Conservation (phyloP, 2,888 invertebrate species). For the Tetrapedia diversipes region DNA sequence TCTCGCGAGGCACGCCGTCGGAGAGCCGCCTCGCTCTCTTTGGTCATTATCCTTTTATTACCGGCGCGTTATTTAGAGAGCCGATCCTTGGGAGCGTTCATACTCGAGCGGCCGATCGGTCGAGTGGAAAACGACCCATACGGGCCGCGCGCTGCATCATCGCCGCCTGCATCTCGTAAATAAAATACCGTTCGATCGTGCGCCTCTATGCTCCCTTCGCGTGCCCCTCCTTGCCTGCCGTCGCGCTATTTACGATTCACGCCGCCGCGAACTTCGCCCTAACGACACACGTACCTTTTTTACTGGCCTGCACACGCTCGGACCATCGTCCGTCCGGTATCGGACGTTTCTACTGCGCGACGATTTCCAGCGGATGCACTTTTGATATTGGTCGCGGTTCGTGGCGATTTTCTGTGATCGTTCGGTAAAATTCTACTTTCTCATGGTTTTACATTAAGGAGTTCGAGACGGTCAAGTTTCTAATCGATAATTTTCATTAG, state of each 20-base stretch:
- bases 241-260: constrained; percentile 63
- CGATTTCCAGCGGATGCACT: too few species aligned
- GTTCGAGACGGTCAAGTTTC: too few species aligned
- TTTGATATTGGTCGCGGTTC: too few species aligned
- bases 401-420: too few species aligned
- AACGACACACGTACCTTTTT: constrained; percentile 62
- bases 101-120: constrained; percentile 75
- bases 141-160: constrained; percentile 66
- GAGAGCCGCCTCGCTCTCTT: constrained; percentile 62
- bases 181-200: constrained; percentile 71
- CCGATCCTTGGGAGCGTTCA: constrained; percentile 71
- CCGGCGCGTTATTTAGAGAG: constrained; percentile 78
- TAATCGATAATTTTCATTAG: too few species aligned
- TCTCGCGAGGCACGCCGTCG: constrained; percentile 38
- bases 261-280: constrained; percentile 41
- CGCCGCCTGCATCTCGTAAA: constrained; percentile 69
- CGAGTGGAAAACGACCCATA: constrained; percentile 77
- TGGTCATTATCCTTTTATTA: constrained; percentile 80
- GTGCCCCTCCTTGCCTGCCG: not conserved
- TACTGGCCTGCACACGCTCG: constrained; percentile 2
- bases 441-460: too few species aligned
- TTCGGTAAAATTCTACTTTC: too few species aligned
- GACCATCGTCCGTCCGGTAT: not conserved
- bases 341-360: constrained; percentile 1
- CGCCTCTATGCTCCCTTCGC: constrained; percentile 7